Evolutionary conservation across 2,888 invertebrate species (phyloP).

Genomic region (Acleris holmiana): DNA sequence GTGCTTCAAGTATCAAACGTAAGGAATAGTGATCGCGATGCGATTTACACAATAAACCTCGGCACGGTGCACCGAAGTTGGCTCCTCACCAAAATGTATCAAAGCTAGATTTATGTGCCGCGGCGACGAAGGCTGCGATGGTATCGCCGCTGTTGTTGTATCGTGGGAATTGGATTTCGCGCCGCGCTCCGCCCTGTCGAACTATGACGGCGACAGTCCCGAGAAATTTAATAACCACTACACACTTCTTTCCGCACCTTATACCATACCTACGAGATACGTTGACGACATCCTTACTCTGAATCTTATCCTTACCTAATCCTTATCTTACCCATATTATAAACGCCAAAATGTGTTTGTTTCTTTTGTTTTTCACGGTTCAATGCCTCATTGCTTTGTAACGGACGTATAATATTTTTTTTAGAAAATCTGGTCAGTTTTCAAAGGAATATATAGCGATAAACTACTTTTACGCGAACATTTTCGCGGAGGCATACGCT

Average conservation of each 20-base stretch:
- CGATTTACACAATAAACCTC: conserved; percentile 39
- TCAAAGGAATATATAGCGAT: too few relatives aligned
- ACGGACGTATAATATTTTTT: too few relatives aligned
- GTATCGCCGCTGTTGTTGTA: conserved; percentile 67
- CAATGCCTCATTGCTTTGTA: too few relatives aligned
- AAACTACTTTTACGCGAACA: too few relatives aligned
- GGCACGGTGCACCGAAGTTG: conserved; percentile 63
- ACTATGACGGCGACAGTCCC: conserved; percentile 48
- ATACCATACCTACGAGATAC: background rate
- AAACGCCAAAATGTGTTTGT: too few relatives aligned
- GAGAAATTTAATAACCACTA: conserved; percentile 46
- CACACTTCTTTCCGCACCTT: background rate
- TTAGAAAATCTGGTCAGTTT: too few relatives aligned
- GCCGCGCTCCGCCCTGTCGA: conserved; percentile 53
- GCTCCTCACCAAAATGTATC: conserved; percentile 82
- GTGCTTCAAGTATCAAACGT: conserved; percentile 7
- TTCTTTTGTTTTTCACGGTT: too few relatives aligned
- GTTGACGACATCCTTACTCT: background rate
- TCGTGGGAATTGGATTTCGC: conserved; percentile 65
- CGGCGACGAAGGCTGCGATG: conserved; percentile 76
- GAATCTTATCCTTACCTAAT: too few relatives aligned
- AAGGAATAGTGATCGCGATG: conserved; percentile 25
- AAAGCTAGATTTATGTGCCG: conserved; percentile 80
- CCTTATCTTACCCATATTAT: too few relatives aligned
- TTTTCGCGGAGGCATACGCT: too few relatives aligned